Base-by-base conservation (phyloP, 2,113 vertebrate species). In the Oryzias woworae region DNA sequence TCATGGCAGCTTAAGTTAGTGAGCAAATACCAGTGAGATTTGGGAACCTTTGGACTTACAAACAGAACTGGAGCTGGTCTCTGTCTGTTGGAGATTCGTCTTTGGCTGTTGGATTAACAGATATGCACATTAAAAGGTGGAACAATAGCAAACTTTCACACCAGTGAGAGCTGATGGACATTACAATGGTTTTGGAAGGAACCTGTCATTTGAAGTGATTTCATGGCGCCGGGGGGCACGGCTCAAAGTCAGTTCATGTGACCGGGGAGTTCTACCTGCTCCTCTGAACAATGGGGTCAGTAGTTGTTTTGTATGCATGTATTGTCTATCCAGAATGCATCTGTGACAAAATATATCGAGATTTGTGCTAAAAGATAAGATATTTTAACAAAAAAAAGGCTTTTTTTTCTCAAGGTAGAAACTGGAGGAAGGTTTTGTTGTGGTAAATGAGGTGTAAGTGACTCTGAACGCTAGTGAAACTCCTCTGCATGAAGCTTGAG, bases 31-130 rank as follows among this genome's bases (percentile, higher is more conserved):
- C 62, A 58, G 41, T 2, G 0, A 53, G 55, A 45, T 69, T 58
- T 42, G 18, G 73, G 53, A 71, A 82, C 84, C 86, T 91, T 90
- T 87, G 87, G 84, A 90, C 83, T 53, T 73, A 55, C 78, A 90
- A 89, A 90, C 81, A 91, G 20, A 53, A 44, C 48, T 22, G 4
- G 28, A 45, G 10, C 47, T 31, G 46, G 14, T 62, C 52, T 63
- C 47, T 54, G 42, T 31, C 53, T 41, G 59, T 54, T 1, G 24
- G 51, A 26, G 66, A 48, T 53, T 47, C 58, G 62, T 73, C 67
- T 71, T 44, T 41, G 31, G 41, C 52, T 22, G 2, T 45, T 52
- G 23, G 31, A 45, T 56, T 6, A 26, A 23, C 18, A n/a, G 23
- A 71, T 18, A 62, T 50, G 46, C 53, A 36, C 5, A 23, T 43